Evolutionary conservation across 2,113 vertebrate genomes (phyloP).

Genomic region (Pseudopodoces humilis): DNA sequence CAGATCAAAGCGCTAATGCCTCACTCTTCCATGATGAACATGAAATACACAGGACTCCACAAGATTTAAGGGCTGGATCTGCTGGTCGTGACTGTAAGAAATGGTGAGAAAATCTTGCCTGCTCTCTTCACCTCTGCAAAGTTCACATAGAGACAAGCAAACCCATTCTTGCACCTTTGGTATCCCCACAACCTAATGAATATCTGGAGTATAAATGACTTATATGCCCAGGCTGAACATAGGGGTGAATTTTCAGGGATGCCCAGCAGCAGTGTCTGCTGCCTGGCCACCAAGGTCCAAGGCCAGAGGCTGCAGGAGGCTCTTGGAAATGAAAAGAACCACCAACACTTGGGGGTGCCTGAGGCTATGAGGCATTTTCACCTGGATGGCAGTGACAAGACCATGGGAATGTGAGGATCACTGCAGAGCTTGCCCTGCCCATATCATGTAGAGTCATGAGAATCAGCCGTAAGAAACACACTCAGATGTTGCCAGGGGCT

Average conservation of each 20-base stretch:
- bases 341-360: neutral
- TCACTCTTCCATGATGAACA: neutral
- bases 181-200: neutral
- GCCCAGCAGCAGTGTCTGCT: too few species aligned
- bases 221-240: neutral
- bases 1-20: neutral
- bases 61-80: neutral
- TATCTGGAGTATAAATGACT: neutral
- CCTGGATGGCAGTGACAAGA: neutral
- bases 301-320: neutral
- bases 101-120: neutral
- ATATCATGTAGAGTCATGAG: neutral
- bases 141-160: neutral
- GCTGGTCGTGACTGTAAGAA: rapidly evolving
- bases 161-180: neutral
- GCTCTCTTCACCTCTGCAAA: neutral
- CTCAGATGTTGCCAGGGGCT: neutral
- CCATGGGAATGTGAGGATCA: neutral
- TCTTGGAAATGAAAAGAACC: neutral
- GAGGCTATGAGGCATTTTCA: neutral
- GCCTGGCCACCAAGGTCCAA: neutral
- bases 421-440: neutral
- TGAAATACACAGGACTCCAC: neutral
- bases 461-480: neutral
- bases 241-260: neutral